Evolutionary conservation across 2,888 invertebrate genomes (phyloP), one percentile per base, ranked within the genome.

Genomic region (Eulithis prunata): DNA sequence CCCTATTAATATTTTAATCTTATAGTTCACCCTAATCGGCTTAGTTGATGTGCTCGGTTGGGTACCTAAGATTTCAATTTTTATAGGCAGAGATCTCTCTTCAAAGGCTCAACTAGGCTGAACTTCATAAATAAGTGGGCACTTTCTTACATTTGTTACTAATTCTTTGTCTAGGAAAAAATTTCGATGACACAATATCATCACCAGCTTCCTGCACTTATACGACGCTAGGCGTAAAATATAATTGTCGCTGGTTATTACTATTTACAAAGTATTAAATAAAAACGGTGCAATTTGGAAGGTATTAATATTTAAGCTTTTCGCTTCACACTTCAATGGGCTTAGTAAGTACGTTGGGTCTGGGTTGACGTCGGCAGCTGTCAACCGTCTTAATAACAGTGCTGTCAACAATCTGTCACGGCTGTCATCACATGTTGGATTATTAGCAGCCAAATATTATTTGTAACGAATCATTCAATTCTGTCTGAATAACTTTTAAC

Each of bases 401-500:
- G 55, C 57, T 66, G 72, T 66, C 71, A 73, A 62, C 68, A 38
- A 71, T 70, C 71, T 71, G 75, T 73, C 75, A 69, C 49, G 70
- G 68, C 64, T 77, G 71, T 74, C 78, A 71, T 71, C 66, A 67
- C 28, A 54, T 71, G 71, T 71, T 75, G 72, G 64, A 76, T 77
- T 72, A 77, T 75, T 74, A 75, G 60, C 71, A 73, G 71, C 73
- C 75, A 74, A 78, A 63, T 56, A 62, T 56, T 51, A 54, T 62
- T 54, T 62, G 56, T 43, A 13, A 56, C 13, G 62, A 28, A 36
- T 47, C 38, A 38, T 55, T 56, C 28, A 4, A 47, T 38, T 61
- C 28, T n/a, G 5, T 60, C 28, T n/a, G 5, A 54, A 45, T 49
- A 41, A 41, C 41, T 41, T 41, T 41, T 41, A 41, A 10, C 0